Base-by-base conservation (phyloP, 2,113 vertebrate species). In the Eidolon helvum region DNA sequence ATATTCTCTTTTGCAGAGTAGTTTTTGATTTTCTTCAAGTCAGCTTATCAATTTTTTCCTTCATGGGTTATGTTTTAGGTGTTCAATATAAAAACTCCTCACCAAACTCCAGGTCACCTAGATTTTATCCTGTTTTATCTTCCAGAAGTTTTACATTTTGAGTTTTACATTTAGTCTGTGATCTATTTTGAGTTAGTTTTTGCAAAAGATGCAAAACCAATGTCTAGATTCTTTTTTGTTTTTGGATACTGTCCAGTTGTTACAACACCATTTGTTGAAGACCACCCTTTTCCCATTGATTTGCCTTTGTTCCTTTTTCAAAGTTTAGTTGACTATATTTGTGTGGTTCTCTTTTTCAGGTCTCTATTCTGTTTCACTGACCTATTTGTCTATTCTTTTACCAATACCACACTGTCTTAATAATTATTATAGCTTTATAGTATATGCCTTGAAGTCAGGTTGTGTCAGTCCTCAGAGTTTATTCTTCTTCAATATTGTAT, bases 171-270 rank as follows among this genome's bases (percentile, higher is more conserved):
- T 90, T 82, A 84, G 30, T 50, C 22, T 82, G 5, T 91, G 43
- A 88, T 75, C 33, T 8, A 40, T 92, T 66, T 87, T 87, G 16
- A 88, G 28, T 83, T 79, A 53, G 63, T 87, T 88, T 96, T 89
- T 65, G 33, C 7, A 78, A 96, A 95, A 19, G 24, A 15, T 82
- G 12, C 69, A 94, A 77, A 12, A 59, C 43, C 59, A 50, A 14
- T 63, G 35, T 92, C 30, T 55, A 75, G 24, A 40, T 61, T n/a
- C 24, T 82, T 69, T 35, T n/a, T 78, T 50, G 43, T 43, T 77
- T 57, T 57, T 72, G 15, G 85, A 65, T 43, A 50, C 12, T 50
- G 30, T 88, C 66, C 5, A 16, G 19, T 72, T 63, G 33, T 87
- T 87, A 66, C 8, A 79, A 22, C 1, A 55, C 28, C 53, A 63